Percentiles rank a stretch among this genome's conserved stretches.
phyloP scores from a whole-genome alignment of 2,888 invertebrate species.

The Drosophila nigritarsus region DNA sequence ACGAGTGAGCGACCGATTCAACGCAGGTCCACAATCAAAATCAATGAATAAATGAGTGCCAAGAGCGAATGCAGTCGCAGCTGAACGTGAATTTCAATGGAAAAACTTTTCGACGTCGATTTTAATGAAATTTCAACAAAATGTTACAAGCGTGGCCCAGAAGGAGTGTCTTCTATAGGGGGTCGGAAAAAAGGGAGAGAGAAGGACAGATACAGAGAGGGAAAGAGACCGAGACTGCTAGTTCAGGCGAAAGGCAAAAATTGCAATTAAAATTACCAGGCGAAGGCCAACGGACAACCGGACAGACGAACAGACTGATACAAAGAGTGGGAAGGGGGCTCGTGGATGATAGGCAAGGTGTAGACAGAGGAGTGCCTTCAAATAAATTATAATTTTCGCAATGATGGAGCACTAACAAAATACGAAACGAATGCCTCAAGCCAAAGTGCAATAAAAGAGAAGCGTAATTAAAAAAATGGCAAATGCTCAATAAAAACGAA shows the following conservation, averaged over 20 bases:
- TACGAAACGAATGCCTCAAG: slow-evolving; percentile 29
- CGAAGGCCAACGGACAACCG: slow-evolving; percentile 48
- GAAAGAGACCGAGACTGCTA: not conserved
- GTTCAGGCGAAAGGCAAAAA: slow-evolving; percentile 53
- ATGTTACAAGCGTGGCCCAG: slow-evolving; percentile 62
- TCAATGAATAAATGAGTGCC: slow-evolving; percentile 51
- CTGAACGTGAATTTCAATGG: slow-evolving; percentile 39
- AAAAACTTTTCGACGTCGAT: slow-evolving; percentile 72
- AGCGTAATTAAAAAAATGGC: slow-evolving; percentile 64
- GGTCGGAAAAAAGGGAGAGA: not conserved
- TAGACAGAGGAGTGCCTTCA: slow-evolving; percentile 49
- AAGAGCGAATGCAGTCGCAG: slow-evolving; percentile 34
- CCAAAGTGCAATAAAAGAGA: slow-evolving; percentile 31
- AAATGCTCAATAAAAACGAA: slow-evolving; percentile 39
- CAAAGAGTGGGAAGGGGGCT: not conserved
- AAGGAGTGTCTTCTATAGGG: slow-evolving; percentile 12
- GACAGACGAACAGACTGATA: slow-evolving; percentile 5
- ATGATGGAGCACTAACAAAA: slow-evolving; percentile 55
- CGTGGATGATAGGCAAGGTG: slow-evolving; percentile 24
- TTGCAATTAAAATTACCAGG: slow-evolving; percentile 76
- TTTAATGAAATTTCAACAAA: slow-evolving; percentile 80
- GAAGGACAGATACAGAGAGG: not conserved
- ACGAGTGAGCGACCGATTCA: slow-evolving; percentile 38
- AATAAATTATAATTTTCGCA: slow-evolving; percentile 77
- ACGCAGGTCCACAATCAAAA: slow-evolving; percentile 41